Evolutionary conservation across 2,113 vertebrate genomes (phyloP), one percentile per base, ranked within the genome.

Genomic region (Vulpes vulpes): DNA sequence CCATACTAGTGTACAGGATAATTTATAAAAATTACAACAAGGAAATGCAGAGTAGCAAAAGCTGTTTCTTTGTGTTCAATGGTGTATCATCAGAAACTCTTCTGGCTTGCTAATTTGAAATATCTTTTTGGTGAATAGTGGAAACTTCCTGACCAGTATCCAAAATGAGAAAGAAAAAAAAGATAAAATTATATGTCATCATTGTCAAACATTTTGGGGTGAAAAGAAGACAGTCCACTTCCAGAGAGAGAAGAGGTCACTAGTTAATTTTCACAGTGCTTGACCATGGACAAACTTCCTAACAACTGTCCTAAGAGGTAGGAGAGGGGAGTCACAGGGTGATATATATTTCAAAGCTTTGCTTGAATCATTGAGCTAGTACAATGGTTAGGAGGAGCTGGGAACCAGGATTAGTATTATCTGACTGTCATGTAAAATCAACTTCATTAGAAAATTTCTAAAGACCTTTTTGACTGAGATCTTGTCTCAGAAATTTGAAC

Each of bases 1-100:
- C n/a, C 32, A 88, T 79, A 62, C 22, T 23, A 62, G 8, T 81
- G 22, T 85, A 80, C 12, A 69, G 60, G 20, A 79, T 73, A 91
- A 79, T 89, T 79, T 79, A 69, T 91, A 49, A n/a, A 95, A 71
- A 9, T 43, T 59, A 38, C 93, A 93, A 67, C 43, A 94, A 71
- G 62, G 14, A 96, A 91, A 84, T 79, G 30, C 43, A 78, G 51
- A 60, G 82, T 14, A 64, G 27, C 23, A 17, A 71, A 22, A 1
- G 4, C 49, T 89, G 20, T 67, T 89, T 76, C 69, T 95, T 94
- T 88, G 6, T 30, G 9, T 64, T 65, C 32, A 53, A 14, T 60
- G 23, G 22, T 69, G 43, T 69, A 32, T 64, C 91, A 78, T 93
- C 65, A 71, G 83, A 92, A 85, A 84, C 8, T 35, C 25, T 84